Conservation (phyloP, 2,797 vertebrate genomes). For the Todus mexicanus region DNA sequence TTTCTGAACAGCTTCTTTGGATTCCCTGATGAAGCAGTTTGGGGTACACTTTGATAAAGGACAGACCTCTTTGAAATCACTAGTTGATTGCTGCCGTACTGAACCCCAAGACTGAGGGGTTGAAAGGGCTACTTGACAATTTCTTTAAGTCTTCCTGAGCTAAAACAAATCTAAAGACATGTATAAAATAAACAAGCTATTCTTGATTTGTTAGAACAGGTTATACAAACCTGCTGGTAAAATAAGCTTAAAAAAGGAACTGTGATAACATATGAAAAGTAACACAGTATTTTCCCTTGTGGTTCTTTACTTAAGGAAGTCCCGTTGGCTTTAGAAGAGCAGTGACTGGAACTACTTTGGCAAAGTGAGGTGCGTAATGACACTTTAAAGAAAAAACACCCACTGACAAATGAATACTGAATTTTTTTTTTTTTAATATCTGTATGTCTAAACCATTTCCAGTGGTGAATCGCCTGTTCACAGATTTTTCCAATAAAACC, state of each 20-base stretch:
- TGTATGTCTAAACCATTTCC: neutral
- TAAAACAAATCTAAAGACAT: neutral
- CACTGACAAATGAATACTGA: neutral
- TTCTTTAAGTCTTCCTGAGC: neutral
- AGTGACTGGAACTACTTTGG: neutral
- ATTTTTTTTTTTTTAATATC: neutral
- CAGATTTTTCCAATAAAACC: neutral
- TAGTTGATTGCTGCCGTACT: neutral
- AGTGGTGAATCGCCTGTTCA: neutral
- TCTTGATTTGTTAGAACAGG: neutral
- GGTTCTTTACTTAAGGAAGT: neutral
- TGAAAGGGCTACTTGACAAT: neutral
- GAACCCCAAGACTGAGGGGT: neutral
- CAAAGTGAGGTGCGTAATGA: neutral
- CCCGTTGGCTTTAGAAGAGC: neutral
- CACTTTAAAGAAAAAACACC: neutral
- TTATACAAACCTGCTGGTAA: neutral
- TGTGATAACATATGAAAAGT: neutral
- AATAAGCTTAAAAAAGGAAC: neutral
- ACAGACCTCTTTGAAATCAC: neutral
- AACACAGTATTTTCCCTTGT: neutral
- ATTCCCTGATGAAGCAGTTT: neutral
- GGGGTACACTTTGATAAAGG: neutral
- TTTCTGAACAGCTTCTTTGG: neutral
- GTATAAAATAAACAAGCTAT: neutral